Conservation (phyloP, 2,888 invertebrate genomes). For the Halictus ligatus region DNA sequence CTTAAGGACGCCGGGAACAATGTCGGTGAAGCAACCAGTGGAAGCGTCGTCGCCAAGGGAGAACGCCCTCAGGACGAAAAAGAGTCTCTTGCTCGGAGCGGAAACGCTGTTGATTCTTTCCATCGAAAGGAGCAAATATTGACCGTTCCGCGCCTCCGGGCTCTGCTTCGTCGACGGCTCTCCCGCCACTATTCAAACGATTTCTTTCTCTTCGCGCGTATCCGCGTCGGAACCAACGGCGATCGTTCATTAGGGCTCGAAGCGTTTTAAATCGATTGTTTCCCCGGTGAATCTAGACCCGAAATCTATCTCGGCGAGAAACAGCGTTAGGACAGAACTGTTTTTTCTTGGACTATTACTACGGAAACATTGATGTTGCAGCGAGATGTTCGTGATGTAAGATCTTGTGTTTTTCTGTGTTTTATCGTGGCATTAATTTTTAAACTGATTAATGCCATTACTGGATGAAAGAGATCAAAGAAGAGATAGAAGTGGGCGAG, state of each 20-base stretch:
- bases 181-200: background rate
- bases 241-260: background rate
- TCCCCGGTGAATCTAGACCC: background rate
- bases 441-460: background rate
- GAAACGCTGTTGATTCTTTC: conserved; percentile 67
- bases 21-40: conserved; percentile 50
- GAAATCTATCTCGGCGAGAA: background rate
- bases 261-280: background rate
- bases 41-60: conserved; percentile 53
- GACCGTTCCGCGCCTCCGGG: conserved; percentile 56
- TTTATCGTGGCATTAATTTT: background rate
- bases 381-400: background rate
- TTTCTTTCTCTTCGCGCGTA: conserved; percentile 3
- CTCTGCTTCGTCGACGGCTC: background rate
- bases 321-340: background rate
- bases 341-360: background rate
- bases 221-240: background rate
- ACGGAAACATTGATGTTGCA: background rate
- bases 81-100: conserved; percentile 70
- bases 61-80: conserved; percentile 68
- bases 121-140: conserved; percentile 66
- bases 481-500: background rate
- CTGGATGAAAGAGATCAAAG: background rate
- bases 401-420: background rate
- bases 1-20: conserved; percentile 13